These are phyloP conservation scores for Tachina grossa DNA, from an alignment of 2,888 invertebrate species.

Conservation along the genomic window DNA sequence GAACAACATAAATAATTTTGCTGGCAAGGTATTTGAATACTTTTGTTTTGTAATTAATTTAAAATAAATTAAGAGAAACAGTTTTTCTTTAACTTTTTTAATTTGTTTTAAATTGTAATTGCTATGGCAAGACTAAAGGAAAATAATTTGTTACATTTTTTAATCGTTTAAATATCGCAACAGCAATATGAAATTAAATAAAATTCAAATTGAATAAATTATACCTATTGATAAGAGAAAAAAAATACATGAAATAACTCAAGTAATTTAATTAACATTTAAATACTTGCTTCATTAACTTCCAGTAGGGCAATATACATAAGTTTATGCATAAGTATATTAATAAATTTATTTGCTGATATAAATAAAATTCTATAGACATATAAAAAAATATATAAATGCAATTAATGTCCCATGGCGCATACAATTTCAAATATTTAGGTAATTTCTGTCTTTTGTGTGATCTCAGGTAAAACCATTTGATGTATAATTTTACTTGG, in stretches of 20 bases:
- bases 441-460: too few species aligned
- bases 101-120: not conserved
- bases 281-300: conserved; percentile 4
- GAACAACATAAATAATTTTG: not conserved
- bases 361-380: not conserved
- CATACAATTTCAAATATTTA: too few species aligned
- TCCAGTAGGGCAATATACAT: not conserved
- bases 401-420: too few species aligned
- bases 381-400: too few species aligned
- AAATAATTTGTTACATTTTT: not conserved
- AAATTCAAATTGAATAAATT: conserved; percentile 23
- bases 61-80: conserved; percentile 2
- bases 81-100: not conserved
- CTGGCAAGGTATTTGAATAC: not conserved
- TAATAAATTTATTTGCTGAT: not conserved
- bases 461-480: too few species aligned
- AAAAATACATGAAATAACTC: not conserved
- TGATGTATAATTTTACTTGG: too few species aligned
- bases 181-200: not conserved
- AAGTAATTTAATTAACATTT: conserved; percentile 12
- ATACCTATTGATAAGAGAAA: not conserved
- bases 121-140: not conserved
- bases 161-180: not conserved
- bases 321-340: not conserved
- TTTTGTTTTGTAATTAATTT: conserved; percentile 25